Conservation (phyloP, 2,113 vertebrate genomes). For the Pterocles orientalis region DNA sequence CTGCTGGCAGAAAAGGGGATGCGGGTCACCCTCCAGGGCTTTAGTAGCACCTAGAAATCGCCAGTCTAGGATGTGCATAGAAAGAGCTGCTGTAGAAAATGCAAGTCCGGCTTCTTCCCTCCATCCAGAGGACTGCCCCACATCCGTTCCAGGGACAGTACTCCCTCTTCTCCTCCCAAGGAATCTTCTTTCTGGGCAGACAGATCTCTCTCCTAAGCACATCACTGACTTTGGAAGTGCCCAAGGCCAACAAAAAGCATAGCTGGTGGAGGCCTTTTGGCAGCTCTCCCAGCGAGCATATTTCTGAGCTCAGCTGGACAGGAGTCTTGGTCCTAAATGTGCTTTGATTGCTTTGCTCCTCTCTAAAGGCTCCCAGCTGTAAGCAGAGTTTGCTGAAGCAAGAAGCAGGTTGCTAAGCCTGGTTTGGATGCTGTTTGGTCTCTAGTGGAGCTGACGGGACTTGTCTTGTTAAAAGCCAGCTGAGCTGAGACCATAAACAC, state of each 20-base stretch:
- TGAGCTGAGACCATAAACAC: not conserved
- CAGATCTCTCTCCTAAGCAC: constrained; percentile 2
- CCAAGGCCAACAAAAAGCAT: constrained; percentile 7
- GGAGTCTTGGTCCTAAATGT: constrained; percentile 51
- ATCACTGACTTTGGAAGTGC: constrained; percentile 24
- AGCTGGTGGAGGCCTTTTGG: constrained; percentile 51
- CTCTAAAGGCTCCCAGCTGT: constrained; percentile 48
- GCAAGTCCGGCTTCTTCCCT: not conserved
- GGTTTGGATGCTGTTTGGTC: constrained; percentile 27
- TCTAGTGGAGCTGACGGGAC: constrained; percentile 17
- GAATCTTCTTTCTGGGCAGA: not conserved
- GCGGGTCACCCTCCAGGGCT: not conserved
- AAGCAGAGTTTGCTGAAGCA: constrained; percentile 65
- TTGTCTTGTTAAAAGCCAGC: constrained; percentile 23
- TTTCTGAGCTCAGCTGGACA: constrained; percentile 66
- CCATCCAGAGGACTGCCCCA: not conserved
- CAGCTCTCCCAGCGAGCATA: constrained; percentile 39
- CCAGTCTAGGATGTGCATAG: not conserved
- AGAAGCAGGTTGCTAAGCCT: constrained; percentile 46
- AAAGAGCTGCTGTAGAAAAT: not conserved
- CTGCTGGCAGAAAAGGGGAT: not conserved
- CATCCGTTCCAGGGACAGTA: not conserved
- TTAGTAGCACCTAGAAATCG: not conserved
- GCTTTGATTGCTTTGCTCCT: constrained; percentile 47
- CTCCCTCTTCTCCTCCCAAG: not conserved